These are phyloP conservation scores for Tragopan temminckii DNA, from an alignment of 2,797 vertebrate species.

Conservation along the genomic window DNA sequence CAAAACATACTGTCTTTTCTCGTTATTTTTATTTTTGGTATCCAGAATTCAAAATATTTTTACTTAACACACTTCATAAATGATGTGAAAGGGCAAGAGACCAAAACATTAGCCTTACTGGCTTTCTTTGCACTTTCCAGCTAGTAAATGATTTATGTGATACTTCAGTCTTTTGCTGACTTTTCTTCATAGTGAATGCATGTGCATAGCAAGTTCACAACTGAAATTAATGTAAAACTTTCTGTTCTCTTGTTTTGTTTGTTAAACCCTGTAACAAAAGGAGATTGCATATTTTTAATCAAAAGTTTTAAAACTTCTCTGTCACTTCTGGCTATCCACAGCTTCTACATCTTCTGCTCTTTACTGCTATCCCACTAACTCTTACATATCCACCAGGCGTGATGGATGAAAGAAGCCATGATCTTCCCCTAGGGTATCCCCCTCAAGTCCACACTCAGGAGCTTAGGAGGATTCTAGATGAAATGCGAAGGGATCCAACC, in stretches of 20 bases:
- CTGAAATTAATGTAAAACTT: slow-evolving; percentile 1
- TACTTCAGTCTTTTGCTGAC: background rate
- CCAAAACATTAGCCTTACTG: background rate
- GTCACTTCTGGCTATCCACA: background rate
- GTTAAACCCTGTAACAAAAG: background rate
- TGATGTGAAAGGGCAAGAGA: fast-evolving
- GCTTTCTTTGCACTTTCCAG: background rate
- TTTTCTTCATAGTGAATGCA: background rate
- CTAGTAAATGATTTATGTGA: background rate
- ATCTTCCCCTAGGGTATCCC: background rate
- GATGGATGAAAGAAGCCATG: background rate
- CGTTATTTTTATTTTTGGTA: background rate
- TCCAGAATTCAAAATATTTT: background rate
- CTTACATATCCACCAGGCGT: background rate
- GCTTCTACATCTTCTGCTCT: background rate
- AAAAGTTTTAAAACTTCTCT: background rate
- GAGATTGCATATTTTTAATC: background rate
- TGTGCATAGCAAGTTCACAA: background rate
- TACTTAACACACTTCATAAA: background rate
- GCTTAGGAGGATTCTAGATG: background rate
- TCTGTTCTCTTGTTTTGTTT: background rate
- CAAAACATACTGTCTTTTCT: background rate
- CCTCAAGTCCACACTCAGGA: background rate
- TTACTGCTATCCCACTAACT: background rate
- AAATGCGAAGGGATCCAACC: background rate